A percentile compares a stretch with the other conserved stretches of the same genome.
phyloP scores from a whole-genome alignment of 2,888 invertebrate genomes.

The Eilema griseolum region DNA sequence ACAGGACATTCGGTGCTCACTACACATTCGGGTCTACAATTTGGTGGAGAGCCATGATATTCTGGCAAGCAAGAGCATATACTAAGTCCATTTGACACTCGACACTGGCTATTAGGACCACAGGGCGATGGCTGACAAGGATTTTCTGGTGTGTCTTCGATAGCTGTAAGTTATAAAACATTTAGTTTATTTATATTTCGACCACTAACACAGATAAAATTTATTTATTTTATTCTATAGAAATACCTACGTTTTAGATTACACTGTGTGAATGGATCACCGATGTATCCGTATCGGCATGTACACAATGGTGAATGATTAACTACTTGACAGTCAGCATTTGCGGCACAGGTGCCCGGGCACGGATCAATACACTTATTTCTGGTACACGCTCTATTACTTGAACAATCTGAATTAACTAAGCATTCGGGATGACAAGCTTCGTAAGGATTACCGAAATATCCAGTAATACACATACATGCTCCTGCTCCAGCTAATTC shows the following conservation, averaged over 20 bases:
- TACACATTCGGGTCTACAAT: conserved; percentile 92
- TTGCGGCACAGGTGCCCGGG: conserved; percentile 91
- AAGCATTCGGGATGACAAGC: conserved; percentile 92
- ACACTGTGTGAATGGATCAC: conserved; percentile 91
- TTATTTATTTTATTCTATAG: not conserved
- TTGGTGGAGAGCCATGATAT: conserved; percentile 89
- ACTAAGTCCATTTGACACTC: conserved; percentile 86
- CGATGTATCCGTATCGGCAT: conserved; percentile 89
- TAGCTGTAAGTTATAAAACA: conserved; percentile 56
- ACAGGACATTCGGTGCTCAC: conserved; percentile 89
- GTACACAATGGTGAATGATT: conserved; percentile 91
- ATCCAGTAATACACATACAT: conserved; percentile 90
- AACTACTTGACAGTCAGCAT: conserved; percentile 91
- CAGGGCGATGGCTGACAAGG: conserved; percentile 89
- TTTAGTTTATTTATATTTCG: conserved; percentile 16
- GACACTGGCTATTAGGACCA: conserved; percentile 88
- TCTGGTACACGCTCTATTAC: conserved; percentile 90
- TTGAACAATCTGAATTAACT: conserved; percentile 90
- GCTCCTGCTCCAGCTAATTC: conserved; percentile 87
- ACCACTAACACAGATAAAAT: not conserved
- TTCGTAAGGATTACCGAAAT: conserved; percentile 93
- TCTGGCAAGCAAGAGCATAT: conserved; percentile 91
- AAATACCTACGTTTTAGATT: conserved; percentile 67
- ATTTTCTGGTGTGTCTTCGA: conserved; percentile 70
- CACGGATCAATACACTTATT: conserved; percentile 93